Percentiles rank a stretch among this genome's conserved stretches.
These are phyloP conservation scores for Brachionus rubens DNA, from an alignment of 1,140 invertebrate genomes.

Conservation along the genomic window DNA sequence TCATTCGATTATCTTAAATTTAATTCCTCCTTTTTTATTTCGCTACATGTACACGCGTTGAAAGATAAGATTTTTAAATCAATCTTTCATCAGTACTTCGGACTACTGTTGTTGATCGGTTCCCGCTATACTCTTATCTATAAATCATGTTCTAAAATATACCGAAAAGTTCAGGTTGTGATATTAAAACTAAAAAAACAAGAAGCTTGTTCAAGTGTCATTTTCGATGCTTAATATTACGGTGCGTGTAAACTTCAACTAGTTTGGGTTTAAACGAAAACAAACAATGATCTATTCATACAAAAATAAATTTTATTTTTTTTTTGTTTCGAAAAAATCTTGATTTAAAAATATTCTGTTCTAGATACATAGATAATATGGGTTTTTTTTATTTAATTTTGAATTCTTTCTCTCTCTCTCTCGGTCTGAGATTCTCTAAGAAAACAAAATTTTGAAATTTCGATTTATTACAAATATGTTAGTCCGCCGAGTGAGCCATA, in stretches of 20 bases:
- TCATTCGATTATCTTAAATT: slow-evolving; percentile 18
- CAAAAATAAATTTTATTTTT: too few relatives aligned
- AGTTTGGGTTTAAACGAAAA: neutral
- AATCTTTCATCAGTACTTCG: slow-evolving; percentile 27
- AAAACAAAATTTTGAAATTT: too few relatives aligned
- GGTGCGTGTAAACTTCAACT: neutral
- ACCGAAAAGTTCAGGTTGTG: too few relatives aligned
- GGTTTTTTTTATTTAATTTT: neutral
- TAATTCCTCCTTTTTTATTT: too few relatives aligned
- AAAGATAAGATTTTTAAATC: neutral
- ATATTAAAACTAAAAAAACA: too few relatives aligned
- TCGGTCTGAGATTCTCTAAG: slow-evolving; percentile 17
- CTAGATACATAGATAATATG: slow-evolving; percentile 43
- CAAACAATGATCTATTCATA: slow-evolving; percentile 1
- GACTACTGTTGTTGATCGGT: neutral
- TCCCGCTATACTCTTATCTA: too few relatives aligned
- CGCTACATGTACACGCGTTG: neutral
- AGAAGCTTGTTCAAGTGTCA: too few relatives aligned
- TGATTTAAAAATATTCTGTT: slow-evolving; percentile 14
- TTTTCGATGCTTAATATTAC: slow-evolving; percentile 4
- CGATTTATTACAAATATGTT: too few relatives aligned
- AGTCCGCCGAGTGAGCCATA: neutral
- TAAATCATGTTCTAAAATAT: too few relatives aligned
- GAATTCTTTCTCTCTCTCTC: neutral
- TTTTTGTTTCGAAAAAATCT: neutral